Base-by-base conservation (phyloP, 1,140 invertebrate species). In the Drosophila sproati region DNA sequence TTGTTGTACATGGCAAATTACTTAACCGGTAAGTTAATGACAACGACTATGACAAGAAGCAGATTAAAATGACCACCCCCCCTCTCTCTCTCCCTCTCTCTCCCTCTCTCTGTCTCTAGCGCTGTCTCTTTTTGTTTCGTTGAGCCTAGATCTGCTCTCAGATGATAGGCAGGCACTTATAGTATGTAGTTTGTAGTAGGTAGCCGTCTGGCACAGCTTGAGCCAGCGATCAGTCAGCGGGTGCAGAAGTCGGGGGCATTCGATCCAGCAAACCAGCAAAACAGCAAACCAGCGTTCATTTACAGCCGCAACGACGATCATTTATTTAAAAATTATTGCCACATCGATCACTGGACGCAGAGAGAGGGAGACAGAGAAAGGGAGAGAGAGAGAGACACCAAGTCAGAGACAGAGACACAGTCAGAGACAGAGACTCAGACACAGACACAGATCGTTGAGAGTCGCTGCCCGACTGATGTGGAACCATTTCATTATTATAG, bases 281-380 rank as follows among this genome's bases (percentile, higher is more conserved):
- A 6, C 54, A 45, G 62, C 34, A 63, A 80, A 74, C 73, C 50
- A 70, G 73, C 68, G 77, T 83, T 89, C 83, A 89, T 83, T 88
- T 89, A 89, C 80, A 88, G 74, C 57, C 43, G 57, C 57, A 60
- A 74, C 67, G 70, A 68, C 80, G 82, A 90, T 91, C 86, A 88
- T 90, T 91, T 90, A 91, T 90, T 90, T 90, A 82, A 90, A 91
- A 91, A 89, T 90, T 90, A 90, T 90, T 90, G 82, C 86, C 89
- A 91, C 86, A 90, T 91, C 87, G 86, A 90, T 90, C 86, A 91
- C 73, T 60, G 12, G 39, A 47, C 67, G 47, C 77, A 78, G 64
- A 86, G 70, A 73, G 68, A 66, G 34, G 20, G 47, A 41, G 63
- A 35, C 54, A 54, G 50, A 2, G 50, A 63, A 31, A 8, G 31